phyloP scores from a whole-genome alignment of 1,140 invertebrate species.

The Tenebrio molitor region DNA sequence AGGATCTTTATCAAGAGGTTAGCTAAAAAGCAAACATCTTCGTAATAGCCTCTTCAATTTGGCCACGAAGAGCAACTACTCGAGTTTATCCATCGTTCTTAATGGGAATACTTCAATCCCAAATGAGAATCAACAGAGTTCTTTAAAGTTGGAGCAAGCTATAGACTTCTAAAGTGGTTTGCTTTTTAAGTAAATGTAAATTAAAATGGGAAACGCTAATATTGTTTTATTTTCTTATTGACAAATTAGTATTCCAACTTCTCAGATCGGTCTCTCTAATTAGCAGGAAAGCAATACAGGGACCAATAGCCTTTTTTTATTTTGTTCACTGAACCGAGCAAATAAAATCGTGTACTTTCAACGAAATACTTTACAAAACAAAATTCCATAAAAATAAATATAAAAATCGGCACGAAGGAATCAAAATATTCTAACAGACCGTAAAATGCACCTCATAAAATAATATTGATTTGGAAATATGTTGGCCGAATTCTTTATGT shows the following conservation, averaged over 20 bases:
- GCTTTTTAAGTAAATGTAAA: constrained; percentile 38
- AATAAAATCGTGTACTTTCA: no score
- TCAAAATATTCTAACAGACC: no score
- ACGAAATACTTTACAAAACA: no score
- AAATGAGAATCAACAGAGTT: constrained; percentile 39
- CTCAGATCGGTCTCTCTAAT: constrained; percentile 4
- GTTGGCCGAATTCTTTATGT: no score
- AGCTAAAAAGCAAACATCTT: constrained; percentile 43
- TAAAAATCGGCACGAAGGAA: no score
- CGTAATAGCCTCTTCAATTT: constrained; percentile 47
- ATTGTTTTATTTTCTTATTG: constrained; percentile 35
- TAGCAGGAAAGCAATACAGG: constrained; percentile 1
- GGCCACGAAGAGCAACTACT: constrained; percentile 47
- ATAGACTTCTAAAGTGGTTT: constrained; percentile 35
- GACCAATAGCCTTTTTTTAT: neutral
- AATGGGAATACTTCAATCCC: constrained; percentile 43
- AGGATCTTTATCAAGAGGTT: constrained; percentile 36
- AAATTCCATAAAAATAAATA: no score
- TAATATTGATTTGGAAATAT: no score
- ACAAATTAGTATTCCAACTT: constrained; percentile 20
- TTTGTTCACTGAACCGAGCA: neutral
- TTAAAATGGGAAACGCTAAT: constrained; percentile 29
- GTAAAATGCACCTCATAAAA: no score
- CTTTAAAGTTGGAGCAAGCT: constrained; percentile 41
- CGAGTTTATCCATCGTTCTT: constrained; percentile 43